phyloP scores from a whole-genome alignment of 2,888 invertebrate genomes.

The Dione vanillae region DNA sequence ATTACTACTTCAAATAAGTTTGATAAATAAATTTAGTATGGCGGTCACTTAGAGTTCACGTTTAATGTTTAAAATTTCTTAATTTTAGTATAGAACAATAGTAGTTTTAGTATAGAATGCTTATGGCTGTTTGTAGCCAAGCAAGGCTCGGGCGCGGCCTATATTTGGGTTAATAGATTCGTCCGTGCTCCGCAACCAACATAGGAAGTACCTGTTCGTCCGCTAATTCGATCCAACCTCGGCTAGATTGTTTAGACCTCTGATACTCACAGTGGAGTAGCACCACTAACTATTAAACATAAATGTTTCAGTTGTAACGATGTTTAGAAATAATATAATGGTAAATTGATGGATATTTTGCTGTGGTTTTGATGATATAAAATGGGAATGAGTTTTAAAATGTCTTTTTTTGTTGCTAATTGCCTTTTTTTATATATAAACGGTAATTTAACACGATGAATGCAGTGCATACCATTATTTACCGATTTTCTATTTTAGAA shows the following conservation, averaged over 20 bases:
- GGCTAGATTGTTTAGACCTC: constrained; percentile 51
- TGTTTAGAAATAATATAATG: neutral
- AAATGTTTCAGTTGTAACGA: neutral
- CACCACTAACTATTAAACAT: neutral
- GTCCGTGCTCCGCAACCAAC: constrained; percentile 74
- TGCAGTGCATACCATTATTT: neutral
- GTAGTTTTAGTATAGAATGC: too few relatives aligned
- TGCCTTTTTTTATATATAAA: too few relatives aligned
- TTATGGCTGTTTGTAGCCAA: constrained; percentile 60
- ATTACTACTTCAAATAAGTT: neutral
- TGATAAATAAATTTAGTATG: constrained; percentile 3
- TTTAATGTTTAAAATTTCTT: constrained; percentile 32
- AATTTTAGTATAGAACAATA: constrained; percentile 7
- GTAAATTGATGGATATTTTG: too few relatives aligned
- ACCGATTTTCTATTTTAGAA: neutral
- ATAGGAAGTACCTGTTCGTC: constrained; percentile 80
- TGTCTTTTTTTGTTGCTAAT: too few relatives aligned
- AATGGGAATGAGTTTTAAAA: too few relatives aligned
- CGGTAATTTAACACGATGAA: too few relatives aligned
- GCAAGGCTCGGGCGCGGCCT: constrained; percentile 78
- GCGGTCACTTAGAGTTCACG: constrained; percentile 26
- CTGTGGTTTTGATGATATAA: too few relatives aligned
- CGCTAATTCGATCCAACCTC: constrained; percentile 58
- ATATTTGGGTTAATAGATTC: constrained; percentile 84
- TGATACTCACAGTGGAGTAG: constrained; percentile 26